phyloP scores from a whole-genome alignment of 2,113 vertebrate species.

The Reinhardtius hippoglossoides region DNA sequence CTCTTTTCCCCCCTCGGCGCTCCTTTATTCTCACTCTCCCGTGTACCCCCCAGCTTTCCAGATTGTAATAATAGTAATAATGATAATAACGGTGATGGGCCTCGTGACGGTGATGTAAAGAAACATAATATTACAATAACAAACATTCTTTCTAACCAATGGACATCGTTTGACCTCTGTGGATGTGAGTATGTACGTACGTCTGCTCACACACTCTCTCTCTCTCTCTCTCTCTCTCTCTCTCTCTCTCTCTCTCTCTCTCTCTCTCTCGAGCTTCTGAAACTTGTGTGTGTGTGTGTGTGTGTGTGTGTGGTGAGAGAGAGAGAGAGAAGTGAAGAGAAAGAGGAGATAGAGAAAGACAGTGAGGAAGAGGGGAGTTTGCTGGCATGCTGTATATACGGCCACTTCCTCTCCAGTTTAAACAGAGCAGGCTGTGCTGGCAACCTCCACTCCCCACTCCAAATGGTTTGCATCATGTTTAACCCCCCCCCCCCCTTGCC shows the following conservation, averaged over 20 bases:
- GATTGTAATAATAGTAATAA: conserved; percentile 86
- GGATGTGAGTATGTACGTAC: conserved; percentile 61
- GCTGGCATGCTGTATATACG: conserved; percentile 98
- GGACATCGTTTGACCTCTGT: conserved; percentile 89
- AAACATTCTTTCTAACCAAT: conserved; percentile 81
- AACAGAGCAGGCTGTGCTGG: conserved; percentile 99
- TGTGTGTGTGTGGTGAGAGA: conserved; percentile 27
- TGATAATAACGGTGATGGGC: conserved; percentile 83
- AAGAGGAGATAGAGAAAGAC: conserved; percentile 65
- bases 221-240: neutral
- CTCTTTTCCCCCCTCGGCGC: conserved; percentile 81
- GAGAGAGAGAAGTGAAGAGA: conserved; percentile 27
- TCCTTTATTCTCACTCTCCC: conserved; percentile 74
- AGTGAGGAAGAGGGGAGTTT: conserved; percentile 83
- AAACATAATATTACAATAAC: conserved; percentile 86
- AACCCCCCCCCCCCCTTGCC: conserved; percentile 88
- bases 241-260: too few relatives aligned
- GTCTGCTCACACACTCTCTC: conserved; percentile 32
- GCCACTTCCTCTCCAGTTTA: conserved; percentile 99
- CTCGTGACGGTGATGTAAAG: conserved; percentile 82
- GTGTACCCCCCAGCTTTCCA: conserved; percentile 70
- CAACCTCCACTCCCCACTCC: conserved; percentile 92
- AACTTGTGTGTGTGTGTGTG: conserved; percentile 39
- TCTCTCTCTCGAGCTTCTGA: conserved; percentile 50
- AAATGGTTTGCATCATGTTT: conserved; percentile 99